phyloP scores from a whole-genome alignment of 1,140 invertebrate genomes.

The Brachionus paranguensis region DNA sequence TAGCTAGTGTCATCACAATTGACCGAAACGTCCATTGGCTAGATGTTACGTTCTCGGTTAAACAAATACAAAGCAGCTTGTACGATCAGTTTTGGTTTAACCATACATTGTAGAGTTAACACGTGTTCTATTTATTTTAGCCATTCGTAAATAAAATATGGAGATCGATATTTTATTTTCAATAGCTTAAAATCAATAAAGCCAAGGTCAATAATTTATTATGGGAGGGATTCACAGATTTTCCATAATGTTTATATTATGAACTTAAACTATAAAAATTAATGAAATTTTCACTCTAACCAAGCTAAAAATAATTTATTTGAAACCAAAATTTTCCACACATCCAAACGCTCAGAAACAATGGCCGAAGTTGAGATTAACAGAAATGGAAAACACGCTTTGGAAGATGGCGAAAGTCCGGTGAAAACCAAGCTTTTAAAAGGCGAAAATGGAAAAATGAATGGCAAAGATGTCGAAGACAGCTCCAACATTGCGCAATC shows the following conservation, averaged over 20 bases:
- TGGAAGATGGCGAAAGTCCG: slow-evolving; percentile 6
- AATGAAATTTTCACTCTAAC: neutral
- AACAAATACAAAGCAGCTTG: neutral
- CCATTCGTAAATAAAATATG: slow-evolving; percentile 8
- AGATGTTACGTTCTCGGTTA: neutral
- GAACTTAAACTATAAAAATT: slow-evolving; percentile 18
- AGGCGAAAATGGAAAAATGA: neutral
- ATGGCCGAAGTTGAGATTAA: slow-evolving; percentile 33
- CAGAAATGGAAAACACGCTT: slow-evolving; percentile 26
- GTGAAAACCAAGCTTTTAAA: slow-evolving; percentile 6
- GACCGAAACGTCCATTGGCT: neutral
- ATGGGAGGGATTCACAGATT: neutral
- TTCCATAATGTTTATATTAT: neutral
- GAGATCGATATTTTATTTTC: neutral
- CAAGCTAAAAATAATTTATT: neutral
- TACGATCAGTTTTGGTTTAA: neutral
- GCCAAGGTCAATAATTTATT: slow-evolving; percentile 22
- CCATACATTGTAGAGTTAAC: neutral
- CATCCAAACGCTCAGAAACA: neutral
- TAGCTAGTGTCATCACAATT: neutral
- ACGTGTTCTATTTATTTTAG: neutral
- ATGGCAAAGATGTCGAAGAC: neutral
- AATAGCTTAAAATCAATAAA: neutral
- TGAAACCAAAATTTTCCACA: neutral
- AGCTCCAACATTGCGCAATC: neutral